A percentile compares a stretch with the other conserved stretches of the same genome.
These are phyloP conservation scores for Melitaea cinxia DNA, from an alignment of 1,140 invertebrate genomes.

Conservation along the genomic window DNA sequence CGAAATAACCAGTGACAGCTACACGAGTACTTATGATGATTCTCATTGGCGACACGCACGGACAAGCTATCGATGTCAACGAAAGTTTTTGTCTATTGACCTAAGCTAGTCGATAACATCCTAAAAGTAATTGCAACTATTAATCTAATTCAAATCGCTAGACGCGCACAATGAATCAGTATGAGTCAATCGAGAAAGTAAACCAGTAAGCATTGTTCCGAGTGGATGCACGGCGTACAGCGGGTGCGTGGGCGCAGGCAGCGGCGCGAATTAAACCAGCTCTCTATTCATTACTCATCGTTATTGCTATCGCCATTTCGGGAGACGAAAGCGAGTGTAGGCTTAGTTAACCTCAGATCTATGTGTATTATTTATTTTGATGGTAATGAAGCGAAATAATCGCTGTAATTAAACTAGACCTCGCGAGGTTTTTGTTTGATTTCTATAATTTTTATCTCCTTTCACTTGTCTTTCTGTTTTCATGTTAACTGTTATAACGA, in stretches of 20 bases:
- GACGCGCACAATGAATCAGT: slow-evolving; percentile 74
- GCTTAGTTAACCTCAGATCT: slow-evolving; percentile 55
- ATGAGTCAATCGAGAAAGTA: slow-evolving; percentile 80
- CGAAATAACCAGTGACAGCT: background rate
- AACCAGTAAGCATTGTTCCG: slow-evolving; percentile 79
- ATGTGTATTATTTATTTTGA: slow-evolving; percentile 42
- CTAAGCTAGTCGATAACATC: slow-evolving; percentile 27
- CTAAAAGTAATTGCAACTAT: slow-evolving; percentile 54
- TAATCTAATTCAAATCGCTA: slow-evolving; percentile 73
- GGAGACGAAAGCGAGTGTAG: slow-evolving; percentile 78
- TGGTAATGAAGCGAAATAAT: slow-evolving; percentile 41
- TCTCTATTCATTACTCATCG: slow-evolving; percentile 80
- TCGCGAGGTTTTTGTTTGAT: background rate
- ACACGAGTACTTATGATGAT: background rate
- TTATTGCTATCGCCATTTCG: slow-evolving; percentile 74
- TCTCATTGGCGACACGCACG: background rate
- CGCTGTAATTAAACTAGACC: background rate
- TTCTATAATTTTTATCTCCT: slow-evolving; percentile 6
- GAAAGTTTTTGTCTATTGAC: slow-evolving; percentile 36
- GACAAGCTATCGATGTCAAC: slow-evolving; percentile 27
- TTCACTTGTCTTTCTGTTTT: slow-evolving; percentile 3
- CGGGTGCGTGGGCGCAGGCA: slow-evolving; percentile 68
- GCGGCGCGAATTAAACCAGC: slow-evolving; percentile 75
- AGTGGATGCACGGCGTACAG: slow-evolving; percentile 69
- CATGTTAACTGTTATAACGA: background rate